Evolutionary conservation across 1,140 invertebrate genomes (phyloP).

Genomic region (Dreissena polymorpha): DNA sequence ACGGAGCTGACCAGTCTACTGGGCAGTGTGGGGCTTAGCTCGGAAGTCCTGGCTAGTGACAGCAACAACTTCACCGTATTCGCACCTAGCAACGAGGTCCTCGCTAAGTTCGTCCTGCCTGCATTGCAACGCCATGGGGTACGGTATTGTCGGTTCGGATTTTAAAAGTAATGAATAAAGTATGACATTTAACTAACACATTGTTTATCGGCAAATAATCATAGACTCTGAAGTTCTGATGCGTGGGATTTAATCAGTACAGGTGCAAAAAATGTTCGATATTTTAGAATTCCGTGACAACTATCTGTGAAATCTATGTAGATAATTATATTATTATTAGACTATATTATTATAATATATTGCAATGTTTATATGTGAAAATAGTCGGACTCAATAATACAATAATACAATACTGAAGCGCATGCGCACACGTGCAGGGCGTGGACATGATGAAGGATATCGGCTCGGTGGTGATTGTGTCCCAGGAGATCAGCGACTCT

Average conservation of each 20-base stretch:
- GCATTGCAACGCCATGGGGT: not conserved
- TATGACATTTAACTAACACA: not conserved
- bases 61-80: constrained; percentile 48
- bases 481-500: constrained; percentile 54
- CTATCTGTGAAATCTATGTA: too few species aligned
- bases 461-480: constrained; percentile 67
- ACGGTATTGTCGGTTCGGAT: not conserved
- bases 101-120: constrained; percentile 10
- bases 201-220: not conserved
- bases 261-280: not conserved
- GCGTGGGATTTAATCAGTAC: not conserved
- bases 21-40: constrained; percentile 3
- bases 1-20: constrained; percentile 9
- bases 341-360: too few species aligned
- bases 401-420: too few species aligned
- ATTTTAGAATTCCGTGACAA: too few species aligned
- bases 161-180: not conserved
- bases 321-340: too few species aligned
- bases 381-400: too few species aligned
- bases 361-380: too few species aligned
- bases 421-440: not conserved
- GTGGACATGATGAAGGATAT: constrained; percentile 52
- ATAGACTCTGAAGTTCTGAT: not conserved
- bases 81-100: constrained; percentile 29
- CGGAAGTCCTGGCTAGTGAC: not conserved